Base-by-base conservation (phyloP, 2,113 vertebrate species). In the Silurus glanis region DNA sequence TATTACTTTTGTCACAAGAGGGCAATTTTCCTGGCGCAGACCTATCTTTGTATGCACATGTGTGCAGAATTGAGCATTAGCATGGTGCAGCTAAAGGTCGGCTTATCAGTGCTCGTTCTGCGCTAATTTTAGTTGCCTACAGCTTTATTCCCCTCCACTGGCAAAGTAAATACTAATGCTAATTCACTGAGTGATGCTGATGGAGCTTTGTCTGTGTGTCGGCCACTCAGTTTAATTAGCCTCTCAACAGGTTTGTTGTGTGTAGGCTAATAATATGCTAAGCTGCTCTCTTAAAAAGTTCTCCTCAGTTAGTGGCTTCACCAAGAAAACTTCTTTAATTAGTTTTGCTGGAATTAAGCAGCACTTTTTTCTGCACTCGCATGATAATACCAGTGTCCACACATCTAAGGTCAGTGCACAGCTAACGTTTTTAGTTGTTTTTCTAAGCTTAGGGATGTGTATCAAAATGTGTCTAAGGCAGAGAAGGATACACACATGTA, bases 271-370 rank as follows among this genome's bases (percentile, higher is more conserved):
- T 88, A 85, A 88, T 86, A 90, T 90, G 89, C 84, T 88, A 90
- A 90, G 89, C 87, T 86, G 82, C 61, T 69, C 87, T 82, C 86
- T 85, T 87, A 85, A 83, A 89, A 87, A 80, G 82, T 87, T 89
- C 62, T 82, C 58, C 76, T 82, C 82, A 71, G 78, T 89, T 87
- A 89, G 83, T 78, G 84, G 82, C 82, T 75, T 86, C 86, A 83
- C 86, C 75, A 59, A 87, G 87, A 89, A 89, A 87, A 87, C 88
- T 89, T 87, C 88, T 81, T 87, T 89, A 89, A 89, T 89, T 89
- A 89, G 86, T 72, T 87, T 89, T 80, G 84, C 71, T 83, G 83
- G 86, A 87, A 83, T 84, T 87, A 89, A 89, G 83, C 88, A 87
- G 79, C 59, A 86, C 85, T 84, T 85, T 80, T 80, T 89, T 84